Base-by-base conservation (phyloP, 2,888 invertebrate genomes). In the Nephrotoma flavescens region DNA sequence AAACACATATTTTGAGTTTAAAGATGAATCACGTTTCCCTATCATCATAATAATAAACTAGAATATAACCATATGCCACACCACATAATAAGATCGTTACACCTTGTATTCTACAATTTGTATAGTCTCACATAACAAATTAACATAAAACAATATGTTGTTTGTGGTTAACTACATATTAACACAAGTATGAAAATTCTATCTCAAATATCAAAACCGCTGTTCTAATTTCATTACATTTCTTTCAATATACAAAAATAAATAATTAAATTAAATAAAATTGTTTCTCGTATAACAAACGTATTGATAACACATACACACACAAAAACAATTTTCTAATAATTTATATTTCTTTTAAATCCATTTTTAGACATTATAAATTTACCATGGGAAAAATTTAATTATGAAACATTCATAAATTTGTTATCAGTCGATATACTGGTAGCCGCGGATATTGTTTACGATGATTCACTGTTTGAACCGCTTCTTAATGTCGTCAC, bases 401-500 rank as follows among this genome's bases (percentile, higher is more conserved):
- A 89, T 1, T 31, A 31, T 71, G 71, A 71, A 71, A 71, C 7
- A 11, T 71, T 71, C 9, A 71, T 31, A 71, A 71, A 71, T 71
- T 71, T 71, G 71, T 86, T 87, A 11, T 89, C 90, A 85, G 91
- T 93, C 0, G 92, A 94, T 88, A 87, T 93, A 42, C 90, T 94
- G 86, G 89, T 94, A 87, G 94, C 94, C 41, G 93, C 94, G 5
- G 94, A 94, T 90, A 92, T 94, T 71, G 91, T 94, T 15, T 94
- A 94, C 89, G 94, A 94, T 89, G 90, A 90, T n/a, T 90, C 90
- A n/a, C 90, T 92, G 45, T 94, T 94, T 89, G 89, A 90, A 45
- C 90, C 91, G 42, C 90, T 94, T 85, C 89, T 92, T 42, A 88
- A 89, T 12, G 92, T 93, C 2, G 90, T 94, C 19, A 91, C 92